Evolutionary conservation across 35 echinoderm and acorn worm species (phyloP).

Genomic region (Heliocidaris tuberculata): DNA sequence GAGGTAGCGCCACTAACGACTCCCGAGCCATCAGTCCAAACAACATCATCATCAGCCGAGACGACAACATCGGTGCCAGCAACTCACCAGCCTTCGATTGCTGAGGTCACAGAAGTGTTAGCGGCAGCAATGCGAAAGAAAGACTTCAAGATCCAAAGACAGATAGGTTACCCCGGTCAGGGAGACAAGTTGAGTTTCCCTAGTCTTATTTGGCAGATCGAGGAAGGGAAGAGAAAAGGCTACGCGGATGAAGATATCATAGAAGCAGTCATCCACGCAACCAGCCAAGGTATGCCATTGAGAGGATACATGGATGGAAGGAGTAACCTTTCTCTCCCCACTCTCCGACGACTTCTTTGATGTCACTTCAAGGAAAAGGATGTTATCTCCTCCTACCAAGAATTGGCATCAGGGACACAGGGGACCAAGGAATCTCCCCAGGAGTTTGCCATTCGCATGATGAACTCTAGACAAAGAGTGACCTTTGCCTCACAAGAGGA

Average conservation of each 20-base stretch:
- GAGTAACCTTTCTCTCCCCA: conserved; percentile 25
- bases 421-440: conserved; percentile 57
- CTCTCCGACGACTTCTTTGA: conserved; percentile 40
- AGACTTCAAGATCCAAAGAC: conserved; percentile 30
- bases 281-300: not conserved
- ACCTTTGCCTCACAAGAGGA: conserved; percentile 63
- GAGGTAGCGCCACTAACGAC: no score
- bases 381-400: conserved; percentile 33
- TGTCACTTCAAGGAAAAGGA: conserved; percentile 59
- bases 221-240: conserved; percentile 4
- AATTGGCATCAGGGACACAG: conserved; percentile 42
- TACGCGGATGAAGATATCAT: not conserved
- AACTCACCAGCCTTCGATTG: no score
- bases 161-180: conserved; percentile 55
- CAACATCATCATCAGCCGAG: no score
- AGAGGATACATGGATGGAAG: conserved; percentile 52
- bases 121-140: not conserved
- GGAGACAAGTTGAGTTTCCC: not conserved
- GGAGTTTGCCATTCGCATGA: conserved; percentile 35
- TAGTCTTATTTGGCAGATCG: not conserved
- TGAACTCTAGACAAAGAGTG: conserved; percentile 67
- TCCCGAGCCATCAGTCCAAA: no score
- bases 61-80: no score
- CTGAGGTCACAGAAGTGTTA: not conserved
- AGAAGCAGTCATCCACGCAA: not conserved